These are phyloP conservation scores for Hexactinellida sp. DNA, from an alignment of 37 sponge, comb jelly and placozoan genomes.

Conservation along the genomic window DNA sequence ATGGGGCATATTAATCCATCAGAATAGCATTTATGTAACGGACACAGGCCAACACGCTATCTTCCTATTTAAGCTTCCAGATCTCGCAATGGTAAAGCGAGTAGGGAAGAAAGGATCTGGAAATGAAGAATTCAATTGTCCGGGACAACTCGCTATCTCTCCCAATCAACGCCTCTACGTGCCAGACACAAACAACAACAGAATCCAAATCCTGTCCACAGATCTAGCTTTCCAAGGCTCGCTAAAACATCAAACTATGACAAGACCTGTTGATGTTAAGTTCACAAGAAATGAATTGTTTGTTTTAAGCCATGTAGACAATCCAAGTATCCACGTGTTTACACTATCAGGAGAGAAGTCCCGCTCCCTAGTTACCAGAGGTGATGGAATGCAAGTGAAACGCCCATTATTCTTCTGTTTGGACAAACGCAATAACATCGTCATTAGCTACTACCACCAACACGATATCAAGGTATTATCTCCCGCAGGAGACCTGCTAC, in stretches of 20 bases:
- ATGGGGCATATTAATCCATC: neutral
- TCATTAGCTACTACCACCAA: neutral
- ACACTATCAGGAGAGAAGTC: neutral
- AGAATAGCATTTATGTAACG: neutral
- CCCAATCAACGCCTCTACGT: neutral
- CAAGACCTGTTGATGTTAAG: neutral
- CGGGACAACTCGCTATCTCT: neutral
- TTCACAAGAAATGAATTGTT: neutral
- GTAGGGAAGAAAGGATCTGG: slow-evolving; percentile 3
- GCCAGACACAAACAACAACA: neutral
- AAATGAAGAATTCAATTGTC: neutral
- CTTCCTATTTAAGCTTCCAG: neutral
- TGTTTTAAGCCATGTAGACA: neutral
- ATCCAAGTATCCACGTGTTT: slow-evolving; percentile 1
- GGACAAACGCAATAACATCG: neutral
- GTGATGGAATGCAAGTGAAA: neutral
- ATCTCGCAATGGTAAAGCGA: neutral
- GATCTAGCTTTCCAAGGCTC: neutral
- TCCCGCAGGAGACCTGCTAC: neutral
- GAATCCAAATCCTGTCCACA: neutral
- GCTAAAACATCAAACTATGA: neutral
- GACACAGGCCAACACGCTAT: neutral
- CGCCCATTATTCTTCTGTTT: neutral
- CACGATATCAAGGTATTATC: neutral
- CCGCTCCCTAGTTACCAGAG: neutral